phyloP scores from a whole-genome alignment of 2,797 vertebrate species.

The Nyctalus aviator region DNA sequence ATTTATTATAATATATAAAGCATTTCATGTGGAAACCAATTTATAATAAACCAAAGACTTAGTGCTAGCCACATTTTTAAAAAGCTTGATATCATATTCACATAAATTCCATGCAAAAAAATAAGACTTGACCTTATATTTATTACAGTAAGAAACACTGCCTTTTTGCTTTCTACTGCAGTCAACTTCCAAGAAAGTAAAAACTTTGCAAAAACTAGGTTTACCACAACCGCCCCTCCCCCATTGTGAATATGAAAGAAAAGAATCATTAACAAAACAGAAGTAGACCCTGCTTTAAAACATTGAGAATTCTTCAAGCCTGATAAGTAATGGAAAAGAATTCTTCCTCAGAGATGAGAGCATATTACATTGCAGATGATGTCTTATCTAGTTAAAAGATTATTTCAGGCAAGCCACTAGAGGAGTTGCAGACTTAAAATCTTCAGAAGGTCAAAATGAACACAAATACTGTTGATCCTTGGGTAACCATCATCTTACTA shows the following conservation, averaged over 20 bases:
- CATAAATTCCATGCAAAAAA: slow-evolving; percentile 43
- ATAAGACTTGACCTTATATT: slow-evolving; percentile 47
- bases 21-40: slow-evolving; percentile 75
- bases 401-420: background rate
- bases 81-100: slow-evolving; percentile 42
- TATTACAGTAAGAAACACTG: background rate
- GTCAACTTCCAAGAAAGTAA: slow-evolving; percentile 6
- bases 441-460: background rate
- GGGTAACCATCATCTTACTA: background rate
- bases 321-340: slow-evolving; percentile 8
- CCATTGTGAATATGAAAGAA: background rate
- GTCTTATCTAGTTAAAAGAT: background rate
- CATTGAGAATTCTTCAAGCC: background rate
- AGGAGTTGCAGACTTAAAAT: background rate
- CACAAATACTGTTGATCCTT: background rate
- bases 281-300: background rate
- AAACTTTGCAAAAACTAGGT: background rate
- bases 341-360: background rate
- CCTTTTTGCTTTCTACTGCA: background rate
- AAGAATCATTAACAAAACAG: background rate
- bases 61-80: slow-evolving; percentile 41
- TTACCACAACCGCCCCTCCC: background rate
- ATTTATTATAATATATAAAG: slow-evolving; percentile 75
- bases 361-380: background rate
- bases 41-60: slow-evolving; percentile 66